Conservation (phyloP, 2,888 invertebrate genomes). For the Oxystoma pomonae region DNA sequence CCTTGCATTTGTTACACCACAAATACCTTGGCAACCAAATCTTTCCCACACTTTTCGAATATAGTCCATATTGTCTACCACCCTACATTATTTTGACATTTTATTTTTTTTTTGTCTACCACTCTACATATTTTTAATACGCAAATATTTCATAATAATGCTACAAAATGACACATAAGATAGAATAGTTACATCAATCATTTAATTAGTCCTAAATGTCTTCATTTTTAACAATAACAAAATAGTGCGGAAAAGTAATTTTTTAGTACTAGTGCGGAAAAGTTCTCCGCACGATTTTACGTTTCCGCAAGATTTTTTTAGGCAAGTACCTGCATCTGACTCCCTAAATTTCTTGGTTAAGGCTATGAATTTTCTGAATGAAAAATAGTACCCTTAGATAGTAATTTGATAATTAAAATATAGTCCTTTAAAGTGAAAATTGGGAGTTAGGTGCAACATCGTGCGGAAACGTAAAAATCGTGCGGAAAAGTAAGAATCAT, state of each 20-base stretch:
- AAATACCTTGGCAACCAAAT: too few relatives aligned
- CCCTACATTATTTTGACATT: too few relatives aligned
- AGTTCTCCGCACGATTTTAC: background rate
- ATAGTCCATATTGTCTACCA: too few relatives aligned
- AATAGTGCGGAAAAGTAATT: background rate
- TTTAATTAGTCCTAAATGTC: background rate
- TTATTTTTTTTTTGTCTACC: too few relatives aligned
- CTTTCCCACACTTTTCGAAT: too few relatives aligned
- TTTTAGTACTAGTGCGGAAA: background rate
- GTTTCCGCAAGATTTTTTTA: background rate
- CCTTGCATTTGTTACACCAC: too few relatives aligned
- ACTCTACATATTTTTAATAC: too few relatives aligned
- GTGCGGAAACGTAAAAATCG: background rate
- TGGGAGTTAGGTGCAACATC: background rate
- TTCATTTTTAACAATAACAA: background rate
- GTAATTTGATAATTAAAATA: background rate
- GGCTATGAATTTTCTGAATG: background rate
- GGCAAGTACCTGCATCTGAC: background rate
- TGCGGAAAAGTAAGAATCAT: background rate
- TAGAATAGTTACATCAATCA: background rate
- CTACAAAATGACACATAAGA: too few relatives aligned
- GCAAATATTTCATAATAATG: background rate
- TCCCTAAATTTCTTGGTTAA: background rate
- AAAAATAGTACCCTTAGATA: background rate
- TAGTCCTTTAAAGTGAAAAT: background rate